Evolutionary conservation across 35 echinoderm and acorn worm genomes (phyloP).

Genomic region (Stichopus chloronotus): DNA sequence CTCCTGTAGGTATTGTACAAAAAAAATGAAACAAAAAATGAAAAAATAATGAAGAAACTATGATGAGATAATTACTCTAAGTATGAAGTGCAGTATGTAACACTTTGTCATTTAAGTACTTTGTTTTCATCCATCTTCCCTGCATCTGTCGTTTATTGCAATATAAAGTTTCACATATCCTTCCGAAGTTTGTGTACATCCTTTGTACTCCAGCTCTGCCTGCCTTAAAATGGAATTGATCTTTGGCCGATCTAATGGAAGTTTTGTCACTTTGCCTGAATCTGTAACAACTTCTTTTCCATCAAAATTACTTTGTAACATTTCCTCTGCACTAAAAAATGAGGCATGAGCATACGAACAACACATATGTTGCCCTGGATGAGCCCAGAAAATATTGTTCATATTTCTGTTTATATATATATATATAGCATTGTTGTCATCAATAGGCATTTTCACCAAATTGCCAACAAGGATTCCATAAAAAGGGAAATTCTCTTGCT

Average conservation of each 20-base stretch:
- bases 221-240: constrained; percentile 29
- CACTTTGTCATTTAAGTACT: no score
- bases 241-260: background rate
- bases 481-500: constrained; percentile 11
- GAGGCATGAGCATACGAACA: no score
- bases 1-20: no score
- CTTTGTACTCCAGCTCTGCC: constrained; percentile 19
- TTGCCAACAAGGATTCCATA: background rate
- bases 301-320: constrained; percentile 21
- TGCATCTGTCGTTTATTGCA: constrained; percentile 19
- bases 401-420: background rate
- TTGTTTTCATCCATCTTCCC: constrained; percentile 16
- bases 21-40: no score
- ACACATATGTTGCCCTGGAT: background rate
- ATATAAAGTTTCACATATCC: background rate
- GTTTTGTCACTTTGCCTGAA: constrained; percentile 10
- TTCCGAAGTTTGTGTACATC: background rate
- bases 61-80: no score
- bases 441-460: background rate
- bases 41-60: no score
- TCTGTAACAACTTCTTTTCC: background rate
- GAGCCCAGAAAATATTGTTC: background rate
- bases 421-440: background rate
- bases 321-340: constrained; percentile 25
- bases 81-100: no score